These are phyloP conservation scores for Chouioia cunea DNA, from an alignment of 2,888 invertebrate genomes.

Conservation along the genomic window DNA sequence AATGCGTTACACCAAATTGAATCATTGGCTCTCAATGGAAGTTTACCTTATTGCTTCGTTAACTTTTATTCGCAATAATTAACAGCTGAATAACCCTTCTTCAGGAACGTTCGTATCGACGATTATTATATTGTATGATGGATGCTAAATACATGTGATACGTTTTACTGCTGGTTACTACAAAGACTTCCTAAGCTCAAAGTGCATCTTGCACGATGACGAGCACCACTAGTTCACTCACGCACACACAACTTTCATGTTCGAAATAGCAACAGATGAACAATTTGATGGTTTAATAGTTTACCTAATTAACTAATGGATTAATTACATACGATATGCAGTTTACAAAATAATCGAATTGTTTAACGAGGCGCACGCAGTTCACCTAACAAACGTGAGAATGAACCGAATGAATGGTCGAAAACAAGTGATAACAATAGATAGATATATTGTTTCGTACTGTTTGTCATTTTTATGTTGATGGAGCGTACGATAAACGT, in stretches of 20 bases:
- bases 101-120: constrained; percentile 55
- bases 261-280: constrained; percentile 26
- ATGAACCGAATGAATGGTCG: constrained; percentile 31
- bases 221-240: constrained; percentile 69
- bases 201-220: constrained; percentile 48
- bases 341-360: constrained; percentile 55
- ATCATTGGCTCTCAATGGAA: no score
- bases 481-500: neutral
- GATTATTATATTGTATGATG: constrained; percentile 60
- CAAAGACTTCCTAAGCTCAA: constrained; percentile 67
- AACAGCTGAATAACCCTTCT: no score
- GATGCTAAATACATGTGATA: constrained; percentile 69
- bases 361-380: constrained; percentile 33
- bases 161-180: constrained; percentile 69
- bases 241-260: constrained; percentile 62
- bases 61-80: no score
- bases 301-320: constrained; percentile 62
- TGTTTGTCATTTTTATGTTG: constrained; percentile 14
- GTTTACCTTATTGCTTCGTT: no score
- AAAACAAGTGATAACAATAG: constrained; percentile 17
- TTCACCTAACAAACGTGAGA: constrained; percentile 33
- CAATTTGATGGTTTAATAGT: constrained; percentile 49
- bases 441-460: constrained; percentile 8
- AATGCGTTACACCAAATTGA: constrained; percentile 15
- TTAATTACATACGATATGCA: constrained; percentile 55